Evolutionary conservation across 37 sponge, comb jelly and placozoan genomes (phyloP).

Genomic region (Aphrocallistes beatrix): DNA sequence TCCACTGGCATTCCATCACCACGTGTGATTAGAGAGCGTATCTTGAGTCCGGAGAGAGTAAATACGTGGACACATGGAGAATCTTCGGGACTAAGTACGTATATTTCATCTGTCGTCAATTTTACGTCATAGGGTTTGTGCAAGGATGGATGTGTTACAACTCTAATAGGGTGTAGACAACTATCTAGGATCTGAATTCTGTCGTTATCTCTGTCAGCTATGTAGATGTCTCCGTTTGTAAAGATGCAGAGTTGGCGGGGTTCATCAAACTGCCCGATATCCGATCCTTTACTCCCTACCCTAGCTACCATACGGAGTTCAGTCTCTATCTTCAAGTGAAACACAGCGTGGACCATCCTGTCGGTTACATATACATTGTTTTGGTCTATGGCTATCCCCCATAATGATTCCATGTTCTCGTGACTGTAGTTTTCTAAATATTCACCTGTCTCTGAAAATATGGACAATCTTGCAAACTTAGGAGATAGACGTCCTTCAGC

Average conservation of each 20-base stretch:
- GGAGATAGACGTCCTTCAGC: too few species aligned
- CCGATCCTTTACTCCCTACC: not conserved
- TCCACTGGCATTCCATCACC: not conserved
- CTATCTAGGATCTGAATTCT: not conserved
- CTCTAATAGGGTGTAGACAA: not conserved
- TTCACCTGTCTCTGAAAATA: not conserved
- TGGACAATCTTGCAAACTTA: not conserved
- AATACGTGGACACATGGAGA: not conserved
- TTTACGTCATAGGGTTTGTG: not conserved
- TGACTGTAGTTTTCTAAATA: not conserved
- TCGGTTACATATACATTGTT: not conserved
- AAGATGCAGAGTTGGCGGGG: not conserved
- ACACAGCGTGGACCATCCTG: not conserved
- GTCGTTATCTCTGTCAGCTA: slow-evolving; percentile 4
- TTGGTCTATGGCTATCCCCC: not conserved
- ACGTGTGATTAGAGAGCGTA: not conserved
- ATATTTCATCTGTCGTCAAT: not conserved
- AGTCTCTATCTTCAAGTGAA: not conserved
- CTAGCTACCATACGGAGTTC: not conserved
- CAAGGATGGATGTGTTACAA: not conserved
- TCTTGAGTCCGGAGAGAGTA: not conserved
- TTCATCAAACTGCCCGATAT: not conserved
- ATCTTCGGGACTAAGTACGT: not conserved
- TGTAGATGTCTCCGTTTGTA: not conserved
- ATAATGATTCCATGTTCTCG: not conserved